Conservation (phyloP, 2,113 vertebrate genomes). For the Mionectes macconnelli region DNA sequence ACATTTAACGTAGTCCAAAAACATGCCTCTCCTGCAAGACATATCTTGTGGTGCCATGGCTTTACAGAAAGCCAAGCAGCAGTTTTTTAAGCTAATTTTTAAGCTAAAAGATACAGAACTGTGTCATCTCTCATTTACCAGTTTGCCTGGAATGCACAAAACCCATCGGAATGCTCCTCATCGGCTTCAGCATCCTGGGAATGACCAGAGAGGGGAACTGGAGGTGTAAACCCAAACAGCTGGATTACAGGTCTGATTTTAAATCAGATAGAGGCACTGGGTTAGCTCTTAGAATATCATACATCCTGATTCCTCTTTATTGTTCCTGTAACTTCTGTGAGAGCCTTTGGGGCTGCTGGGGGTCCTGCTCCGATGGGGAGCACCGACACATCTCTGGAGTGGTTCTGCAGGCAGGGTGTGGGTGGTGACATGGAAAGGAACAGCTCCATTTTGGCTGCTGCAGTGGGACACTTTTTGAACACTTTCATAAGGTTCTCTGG, state of each 20-base stretch:
- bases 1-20: background rate
- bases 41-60: background rate
- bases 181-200: background rate
- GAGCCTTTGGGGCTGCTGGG: background rate
- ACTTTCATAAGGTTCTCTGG: background rate
- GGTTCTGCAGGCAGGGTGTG: background rate
- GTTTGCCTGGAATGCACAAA: background rate
- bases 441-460: background rate
- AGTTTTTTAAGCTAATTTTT: background rate
- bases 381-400: fast-evolving
- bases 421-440: background rate
- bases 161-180: background rate
- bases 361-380: fast-evolving
- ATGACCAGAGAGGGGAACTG: background rate
- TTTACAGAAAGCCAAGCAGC: background rate
- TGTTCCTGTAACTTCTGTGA: background rate
- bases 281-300: background rate
- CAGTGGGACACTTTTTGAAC: background rate
- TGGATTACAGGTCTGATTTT: background rate
- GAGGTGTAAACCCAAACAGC: background rate
- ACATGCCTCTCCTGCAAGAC: background rate
- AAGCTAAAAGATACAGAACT: background rate
- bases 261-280: background rate
- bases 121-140: background rate
- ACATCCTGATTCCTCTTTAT: background rate